These are phyloP conservation scores for Tineola bisselliella DNA, from an alignment of 2,888 invertebrate genomes.

Conservation along the genomic window DNA sequence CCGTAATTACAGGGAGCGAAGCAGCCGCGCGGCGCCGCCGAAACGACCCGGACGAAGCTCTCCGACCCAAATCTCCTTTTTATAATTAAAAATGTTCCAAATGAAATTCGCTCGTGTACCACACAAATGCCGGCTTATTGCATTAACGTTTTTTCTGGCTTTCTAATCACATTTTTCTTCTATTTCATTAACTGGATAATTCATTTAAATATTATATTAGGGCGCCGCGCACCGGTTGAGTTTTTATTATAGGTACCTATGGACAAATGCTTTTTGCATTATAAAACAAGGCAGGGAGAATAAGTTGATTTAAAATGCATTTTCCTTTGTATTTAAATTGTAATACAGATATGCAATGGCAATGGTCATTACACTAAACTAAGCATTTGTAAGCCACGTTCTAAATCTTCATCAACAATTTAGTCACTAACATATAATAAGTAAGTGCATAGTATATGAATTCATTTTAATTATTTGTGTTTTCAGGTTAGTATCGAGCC, in stretches of 20 bases:
- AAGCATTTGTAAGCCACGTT: too few relatives aligned
- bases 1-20: constrained; percentile 63
- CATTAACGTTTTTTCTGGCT: constrained; percentile 63
- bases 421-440: too few relatives aligned
- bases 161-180: constrained; percentile 37
- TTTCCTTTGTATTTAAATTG: too few relatives aligned
- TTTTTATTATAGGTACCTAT: too few relatives aligned
- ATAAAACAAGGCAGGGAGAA: neutral
- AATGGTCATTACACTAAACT: too few relatives aligned
- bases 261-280: neutral
- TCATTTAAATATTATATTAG: constrained; percentile 1
- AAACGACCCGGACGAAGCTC: constrained; percentile 38
- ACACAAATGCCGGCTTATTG: constrained; percentile 49
- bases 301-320: too few relatives aligned
- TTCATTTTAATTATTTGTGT: constrained; percentile 19
- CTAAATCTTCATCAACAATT: too few relatives aligned
- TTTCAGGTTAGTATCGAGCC: constrained; percentile 65
- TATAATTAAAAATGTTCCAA: constrained; percentile 66
- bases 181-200: constrained; percentile 9
- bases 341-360: too few relatives aligned
- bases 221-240: neutral
- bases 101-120: constrained; percentile 65
- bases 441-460: neutral
- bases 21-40: constrained; percentile 53
- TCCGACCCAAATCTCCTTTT: constrained; percentile 49